These are phyloP conservation scores for Antitype chi DNA, from an alignment of 2,888 invertebrate genomes.

Conservation along the genomic window DNA sequence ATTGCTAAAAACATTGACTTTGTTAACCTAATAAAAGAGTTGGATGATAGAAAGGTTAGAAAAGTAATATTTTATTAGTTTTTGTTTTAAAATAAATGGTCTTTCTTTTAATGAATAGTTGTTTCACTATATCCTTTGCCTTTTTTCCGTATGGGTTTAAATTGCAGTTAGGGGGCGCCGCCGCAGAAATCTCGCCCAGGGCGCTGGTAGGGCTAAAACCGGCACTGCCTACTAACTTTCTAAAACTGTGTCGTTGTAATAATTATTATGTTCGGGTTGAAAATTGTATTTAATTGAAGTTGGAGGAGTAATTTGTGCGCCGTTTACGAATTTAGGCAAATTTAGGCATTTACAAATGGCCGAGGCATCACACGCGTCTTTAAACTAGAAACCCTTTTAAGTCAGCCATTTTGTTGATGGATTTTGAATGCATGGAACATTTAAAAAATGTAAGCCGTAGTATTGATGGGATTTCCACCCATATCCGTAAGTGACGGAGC, in stretches of 20 bases:
- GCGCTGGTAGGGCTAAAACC: too few relatives aligned
- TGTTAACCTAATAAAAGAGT: too few relatives aligned
- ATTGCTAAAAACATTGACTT: too few relatives aligned
- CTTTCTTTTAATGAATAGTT: too few relatives aligned
- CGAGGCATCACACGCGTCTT: neutral
- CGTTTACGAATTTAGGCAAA: slow-evolving; percentile 11
- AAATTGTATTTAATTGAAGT: slow-evolving; percentile 13
- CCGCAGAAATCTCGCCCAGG: too few relatives aligned
- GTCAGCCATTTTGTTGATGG: neutral
- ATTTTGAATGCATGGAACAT: neutral
- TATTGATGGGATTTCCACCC: neutral
- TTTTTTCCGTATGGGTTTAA: too few relatives aligned
- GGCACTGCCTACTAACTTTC: slow-evolving; percentile 2
- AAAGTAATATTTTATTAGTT: too few relatives aligned
- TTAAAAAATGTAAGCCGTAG: neutral
- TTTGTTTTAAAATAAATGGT: too few relatives aligned
- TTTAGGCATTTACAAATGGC: too few relatives aligned
- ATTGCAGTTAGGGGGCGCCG: too few relatives aligned
- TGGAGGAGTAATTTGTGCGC: neutral
- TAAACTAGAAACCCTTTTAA: neutral
- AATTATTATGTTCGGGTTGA: slow-evolving; percentile 7
- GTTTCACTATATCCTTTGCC: too few relatives aligned
- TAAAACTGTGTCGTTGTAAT: slow-evolving; percentile 12
- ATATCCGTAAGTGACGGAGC: neutral
- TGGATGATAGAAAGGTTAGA: too few relatives aligned